phyloP scores from a whole-genome alignment of 1,140 invertebrate genomes.

The Saccostrea cuccullata region DNA sequence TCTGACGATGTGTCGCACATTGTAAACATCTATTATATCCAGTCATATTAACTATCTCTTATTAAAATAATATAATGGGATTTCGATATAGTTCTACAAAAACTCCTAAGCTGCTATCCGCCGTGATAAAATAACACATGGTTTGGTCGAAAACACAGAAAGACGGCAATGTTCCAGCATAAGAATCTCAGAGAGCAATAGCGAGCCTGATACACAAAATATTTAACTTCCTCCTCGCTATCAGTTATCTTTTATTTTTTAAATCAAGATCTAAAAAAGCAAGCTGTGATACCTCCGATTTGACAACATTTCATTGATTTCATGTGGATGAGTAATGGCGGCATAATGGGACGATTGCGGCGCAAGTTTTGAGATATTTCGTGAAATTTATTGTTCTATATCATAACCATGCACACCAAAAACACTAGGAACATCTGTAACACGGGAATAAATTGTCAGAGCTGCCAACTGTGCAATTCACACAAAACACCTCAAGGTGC shows the following conservation, averaged over 20 bases:
- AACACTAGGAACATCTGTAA: not conserved
- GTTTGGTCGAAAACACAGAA: slow-evolving; percentile 6
- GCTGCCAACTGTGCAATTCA: slow-evolving; percentile 36
- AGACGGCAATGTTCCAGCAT: slow-evolving; percentile 23
- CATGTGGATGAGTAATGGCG: slow-evolving; percentile 8
- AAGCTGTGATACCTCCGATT: slow-evolving; percentile 21
- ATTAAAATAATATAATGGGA: slow-evolving; percentile 26
- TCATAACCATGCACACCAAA: slow-evolving; percentile 30
- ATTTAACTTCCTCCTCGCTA: slow-evolving; percentile 22
- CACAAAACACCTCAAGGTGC: slow-evolving; percentile 18
- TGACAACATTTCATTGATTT: slow-evolving; percentile 36
- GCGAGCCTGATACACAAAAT: slow-evolving; percentile 18
- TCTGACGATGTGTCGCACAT: slow-evolving; percentile 16
- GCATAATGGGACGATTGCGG: slow-evolving; percentile 6
- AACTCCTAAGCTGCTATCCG: not conserved
- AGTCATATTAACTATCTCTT: slow-evolving; percentile 21
- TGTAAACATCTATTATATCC: slow-evolving; percentile 22
- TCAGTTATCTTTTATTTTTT: slow-evolving; percentile 20
- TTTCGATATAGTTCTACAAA: slow-evolving; percentile 36
- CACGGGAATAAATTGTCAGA: not conserved
- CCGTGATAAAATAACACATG: slow-evolving; percentile 30
- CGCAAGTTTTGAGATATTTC: slow-evolving; percentile 3
- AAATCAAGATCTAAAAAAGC: slow-evolving; percentile 28
- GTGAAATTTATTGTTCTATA: slow-evolving; percentile 25
- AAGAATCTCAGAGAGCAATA: slow-evolving; percentile 19